Evolutionary conservation across 2,888 invertebrate species (phyloP), one percentile per base, ranked within the genome.

Genomic region (Villa cingulata): DNA sequence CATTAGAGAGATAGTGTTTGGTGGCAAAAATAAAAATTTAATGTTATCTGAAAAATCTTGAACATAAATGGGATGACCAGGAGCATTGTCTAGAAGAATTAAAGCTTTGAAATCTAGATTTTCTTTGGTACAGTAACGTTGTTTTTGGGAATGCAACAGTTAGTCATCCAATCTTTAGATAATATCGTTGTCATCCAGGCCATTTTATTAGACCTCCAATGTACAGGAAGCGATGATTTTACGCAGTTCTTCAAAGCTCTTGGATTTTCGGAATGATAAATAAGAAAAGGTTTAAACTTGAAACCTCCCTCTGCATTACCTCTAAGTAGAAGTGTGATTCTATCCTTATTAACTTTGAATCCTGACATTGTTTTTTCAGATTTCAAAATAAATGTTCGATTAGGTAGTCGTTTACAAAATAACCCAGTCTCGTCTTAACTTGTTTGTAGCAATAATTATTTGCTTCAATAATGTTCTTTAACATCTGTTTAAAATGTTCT

Each of bases 241-340:
- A 16, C 6, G 23, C 15, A 37, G 17, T n/a, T 19, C 53, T 61
- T 62, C 37, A 63, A 40, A 45, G 57, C 56, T 49, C 56, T 56
- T n/a, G n/a, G n/a, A n/a, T n/a, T n/a, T n/a, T n/a, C n/a, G n/a
- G n/a, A n/a, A n/a, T n/a, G n/a, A n/a, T 66, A 59, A 41, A 63
- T 54, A n/a, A 64, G 53, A 39, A 63, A 52, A 36, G 64, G 62
- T 55, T 63, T 63, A 42, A 61, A 47, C 50, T 59, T 60, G 37
- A 56, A 57, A 52, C 59, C 58, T 36, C 59, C 60, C 41, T 50
- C 49, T 20, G 60, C 59, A 56, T 64, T 64, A 37, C 54, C 58
- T 48, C 59, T 55, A 15, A 62, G 52, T n/a, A 61, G 53, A 23
- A 62, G 51, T 18, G 56, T 58, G 14, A 62, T 47, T 27, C 58